Base-by-base conservation (phyloP, 1,140 invertebrate genomes). In the Aphelenchoides besseyi region DNA sequence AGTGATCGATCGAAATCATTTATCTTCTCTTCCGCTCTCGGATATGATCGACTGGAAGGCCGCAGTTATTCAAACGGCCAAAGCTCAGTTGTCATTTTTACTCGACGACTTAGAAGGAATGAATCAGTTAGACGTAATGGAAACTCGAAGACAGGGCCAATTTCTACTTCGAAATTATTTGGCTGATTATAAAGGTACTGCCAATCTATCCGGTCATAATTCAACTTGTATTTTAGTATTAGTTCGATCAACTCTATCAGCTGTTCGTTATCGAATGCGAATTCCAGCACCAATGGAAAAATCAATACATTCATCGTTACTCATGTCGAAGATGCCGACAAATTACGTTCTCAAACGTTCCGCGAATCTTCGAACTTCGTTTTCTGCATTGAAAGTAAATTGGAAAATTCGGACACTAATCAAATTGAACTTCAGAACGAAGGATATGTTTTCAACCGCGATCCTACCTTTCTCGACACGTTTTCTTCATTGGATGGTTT, bases 321-420 rank as follows among this genome's bases (percentile, higher is more conserved):
- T 53, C 5, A 32, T 33, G 2, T 29, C 57, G 9, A 54, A 52
- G 41, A 32, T 53, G 3, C 35, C 63, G 12, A 9, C 0, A 94
- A 97, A 81, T 92, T 94, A 0, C 92, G 95, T 85, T 95, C 95
- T 85, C 74, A 83, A 36, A 86, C 89, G 89, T 85, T 84, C 71
- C 81, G 72, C 53, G 23, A 71, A n/a, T 63, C 69, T 18, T 59
- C 70, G 16, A 62, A 67, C 52, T 29, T 67, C 36, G 67, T 71
- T 23, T 77, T 79, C 41, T 69, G 64, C 69, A 16, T 81, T 89
- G 93, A 93, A 3, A 95, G 93, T 0, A 90, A 90, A n/a, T n/a
- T n/a, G 71, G 95, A 95, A 0, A 94, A 93, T 85, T 95, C 98
- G 85, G 98, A 98, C 79, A 92, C 92, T 75, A 93, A 96, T 87